Evolutionary conservation across 2,797 vertebrate genomes (phyloP).

Genomic region (Zonotrichia albicollis): DNA sequence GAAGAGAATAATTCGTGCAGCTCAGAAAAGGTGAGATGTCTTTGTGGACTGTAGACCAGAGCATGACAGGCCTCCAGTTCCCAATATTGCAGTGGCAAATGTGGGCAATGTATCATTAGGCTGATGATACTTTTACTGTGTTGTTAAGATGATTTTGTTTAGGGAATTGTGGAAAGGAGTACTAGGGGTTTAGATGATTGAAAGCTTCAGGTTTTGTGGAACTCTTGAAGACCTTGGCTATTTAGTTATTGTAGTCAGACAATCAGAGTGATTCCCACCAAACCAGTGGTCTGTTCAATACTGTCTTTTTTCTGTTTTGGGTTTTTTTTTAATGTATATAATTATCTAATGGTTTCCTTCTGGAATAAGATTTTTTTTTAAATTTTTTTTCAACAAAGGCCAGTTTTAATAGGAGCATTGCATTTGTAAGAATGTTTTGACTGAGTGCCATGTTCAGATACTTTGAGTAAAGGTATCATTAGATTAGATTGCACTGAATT

Average conservation of each 20-base stretch:
- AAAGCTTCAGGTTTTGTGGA: not conserved
- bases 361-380: not conserved
- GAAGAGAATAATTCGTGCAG: constrained; percentile 62
- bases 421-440: not conserved
- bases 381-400: not conserved
- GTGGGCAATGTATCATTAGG: not conserved
- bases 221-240: not conserved
- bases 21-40: constrained; percentile 79
- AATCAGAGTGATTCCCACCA: not conserved
- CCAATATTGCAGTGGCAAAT: not conserved
- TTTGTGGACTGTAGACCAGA: not conserved
- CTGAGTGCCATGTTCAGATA: not conserved
- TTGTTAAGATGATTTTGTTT: not conserved
- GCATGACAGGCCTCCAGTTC: not conserved
- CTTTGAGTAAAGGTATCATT: not conserved
- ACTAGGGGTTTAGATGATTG: not conserved
- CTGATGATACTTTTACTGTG: not conserved
- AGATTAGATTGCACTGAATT: not conserved
- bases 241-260: not conserved
- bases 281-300: not conserved
- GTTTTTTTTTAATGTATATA: not conserved
- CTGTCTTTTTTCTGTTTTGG: not conserved
- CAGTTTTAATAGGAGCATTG: not conserved
- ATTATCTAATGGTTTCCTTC: not conserved
- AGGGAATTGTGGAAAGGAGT: not conserved